Evolutionary conservation across 1,140 invertebrate genomes (phyloP).

Genomic region (Tenebrio molitor): DNA sequence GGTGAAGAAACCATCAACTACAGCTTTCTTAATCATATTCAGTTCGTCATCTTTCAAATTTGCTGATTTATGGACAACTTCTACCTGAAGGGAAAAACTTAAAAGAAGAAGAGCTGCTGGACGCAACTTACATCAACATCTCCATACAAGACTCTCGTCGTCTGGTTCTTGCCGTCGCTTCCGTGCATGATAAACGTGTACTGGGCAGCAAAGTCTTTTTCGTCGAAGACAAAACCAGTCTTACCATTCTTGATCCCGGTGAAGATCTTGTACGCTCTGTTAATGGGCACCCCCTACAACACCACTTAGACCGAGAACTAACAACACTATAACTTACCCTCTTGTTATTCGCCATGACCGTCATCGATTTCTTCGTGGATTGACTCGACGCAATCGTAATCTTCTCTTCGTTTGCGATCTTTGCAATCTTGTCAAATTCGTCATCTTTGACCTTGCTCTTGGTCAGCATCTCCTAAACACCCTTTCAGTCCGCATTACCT

Average conservation of each 20-base stretch:
- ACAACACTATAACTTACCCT: too few species aligned
- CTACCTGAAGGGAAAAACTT: neutral
- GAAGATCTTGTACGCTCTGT: constrained; percentile 4
- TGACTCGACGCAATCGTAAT: neutral
- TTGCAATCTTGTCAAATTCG: neutral
- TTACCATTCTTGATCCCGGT: constrained; percentile 2
- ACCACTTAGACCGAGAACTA: too few species aligned
- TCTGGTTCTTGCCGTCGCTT: neutral
- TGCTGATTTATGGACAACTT: neutral
- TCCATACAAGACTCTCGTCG: neutral
- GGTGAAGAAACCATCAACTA: neutral
- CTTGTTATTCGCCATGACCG: neutral
- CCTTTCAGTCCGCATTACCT: neutral
- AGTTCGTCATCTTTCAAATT: neutral
- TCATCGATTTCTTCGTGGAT: neutral
- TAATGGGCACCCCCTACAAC: neutral
- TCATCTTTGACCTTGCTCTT: neutral
- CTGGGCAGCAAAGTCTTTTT: neutral
- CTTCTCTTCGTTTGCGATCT: neutral
- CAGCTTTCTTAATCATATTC: neutral
- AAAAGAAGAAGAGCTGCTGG: neutral
- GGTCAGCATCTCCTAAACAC: neutral
- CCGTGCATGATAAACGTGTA: neutral
- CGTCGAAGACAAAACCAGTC: constrained; percentile 14
- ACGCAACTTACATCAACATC: neutral